A percentile compares a stretch with the other conserved stretches of the same genome.
These are phyloP conservation scores for Hecatera dysodea DNA, from an alignment of 2,888 invertebrate genomes.

Conservation along the genomic window DNA sequence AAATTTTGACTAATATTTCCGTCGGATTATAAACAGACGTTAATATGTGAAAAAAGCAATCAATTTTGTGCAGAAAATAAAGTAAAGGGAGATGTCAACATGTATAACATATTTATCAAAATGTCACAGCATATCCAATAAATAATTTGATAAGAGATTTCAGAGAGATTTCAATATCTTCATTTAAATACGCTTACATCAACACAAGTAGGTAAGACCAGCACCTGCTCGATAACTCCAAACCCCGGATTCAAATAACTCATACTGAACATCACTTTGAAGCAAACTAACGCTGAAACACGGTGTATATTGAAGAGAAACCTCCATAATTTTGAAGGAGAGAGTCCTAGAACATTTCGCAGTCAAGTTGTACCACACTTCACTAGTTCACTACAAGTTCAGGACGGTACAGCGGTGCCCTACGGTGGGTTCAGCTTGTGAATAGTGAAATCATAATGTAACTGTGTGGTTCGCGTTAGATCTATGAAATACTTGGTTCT, in stretches of 20 bases:
- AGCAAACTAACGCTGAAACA: constrained; percentile 4
- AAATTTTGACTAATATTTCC: too few relatives aligned
- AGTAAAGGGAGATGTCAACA: too few relatives aligned
- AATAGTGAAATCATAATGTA: constrained; percentile 56
- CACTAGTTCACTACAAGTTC: constrained; percentile 38
- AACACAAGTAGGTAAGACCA: background rate
- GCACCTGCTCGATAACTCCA: background rate
- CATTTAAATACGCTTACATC: background rate
- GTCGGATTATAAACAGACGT: too few relatives aligned
- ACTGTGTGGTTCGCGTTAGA: constrained; percentile 43
- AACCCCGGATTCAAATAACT: constrained; percentile 12
- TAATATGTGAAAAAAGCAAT: too few relatives aligned
- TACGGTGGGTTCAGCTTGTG: constrained; percentile 32
- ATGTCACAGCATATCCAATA: too few relatives aligned
- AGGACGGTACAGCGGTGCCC: constrained; percentile 25
- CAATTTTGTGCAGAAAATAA: too few relatives aligned
- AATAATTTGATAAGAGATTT: too few relatives aligned
- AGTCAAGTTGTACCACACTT: constrained; percentile 34
- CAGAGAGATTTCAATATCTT: background rate
- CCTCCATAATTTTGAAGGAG: constrained; percentile 42
- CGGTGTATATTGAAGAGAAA: constrained; percentile 36
- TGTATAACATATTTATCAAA: too few relatives aligned
- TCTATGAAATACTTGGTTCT: constrained; percentile 39
- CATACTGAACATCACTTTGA: constrained; percentile 13
- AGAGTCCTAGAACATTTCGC: constrained; percentile 35